A percentile compares a stretch with the other conserved stretches of the same genome.
Evolutionary conservation across 2,113 vertebrate genomes (phyloP).

Genomic region (Gasterosteus aculeatus): DNA sequence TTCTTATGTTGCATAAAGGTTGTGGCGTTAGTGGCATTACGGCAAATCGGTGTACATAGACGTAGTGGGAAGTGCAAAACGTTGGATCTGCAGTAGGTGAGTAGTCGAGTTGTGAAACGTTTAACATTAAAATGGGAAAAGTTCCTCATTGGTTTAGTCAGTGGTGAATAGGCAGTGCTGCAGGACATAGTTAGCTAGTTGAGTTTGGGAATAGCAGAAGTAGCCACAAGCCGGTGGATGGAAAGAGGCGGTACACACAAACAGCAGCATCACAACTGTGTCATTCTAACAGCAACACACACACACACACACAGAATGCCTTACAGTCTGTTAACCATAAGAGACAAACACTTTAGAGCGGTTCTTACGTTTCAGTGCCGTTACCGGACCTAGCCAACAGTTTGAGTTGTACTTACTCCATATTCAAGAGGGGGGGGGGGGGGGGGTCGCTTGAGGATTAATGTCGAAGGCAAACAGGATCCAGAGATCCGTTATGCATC

Average conservation of each 20-base stretch:
- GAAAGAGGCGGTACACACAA: conserved; percentile 19
- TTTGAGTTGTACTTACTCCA: conserved; percentile 45
- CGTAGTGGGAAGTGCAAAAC: conserved; percentile 44
- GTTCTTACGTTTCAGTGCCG: conserved; percentile 49
- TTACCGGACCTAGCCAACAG: conserved; percentile 63
- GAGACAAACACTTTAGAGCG: conserved; percentile 42
- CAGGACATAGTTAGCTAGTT: conserved; percentile 32
- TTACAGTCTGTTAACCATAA: conserved; percentile 65
- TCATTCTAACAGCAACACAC: conserved; percentile 25
- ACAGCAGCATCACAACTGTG: conserved; percentile 60
- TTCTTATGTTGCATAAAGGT: conserved; percentile 39
- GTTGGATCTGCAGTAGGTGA: conserved; percentile 51
- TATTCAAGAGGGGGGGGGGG: conserved; percentile 9
- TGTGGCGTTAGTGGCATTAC: conserved; percentile 39
- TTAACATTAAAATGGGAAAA: conserved; percentile 34
- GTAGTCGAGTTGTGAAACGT: conserved; percentile 61
- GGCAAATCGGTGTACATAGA: conserved; percentile 61
- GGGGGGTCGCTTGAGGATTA: conserved; percentile 3
- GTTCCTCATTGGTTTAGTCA: conserved; percentile 36
- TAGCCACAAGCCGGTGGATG: conserved; percentile 6
- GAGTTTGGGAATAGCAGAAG: conserved; percentile 25
- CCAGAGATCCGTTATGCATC: conserved; percentile 51
- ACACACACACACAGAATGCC: conserved; percentile 62
- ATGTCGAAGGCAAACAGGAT: conserved; percentile 45
- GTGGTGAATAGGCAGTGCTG: conserved; percentile 33